Conservation (phyloP, 2,797 vertebrate genomes). For the Triplophysa bombifrons region DNA sequence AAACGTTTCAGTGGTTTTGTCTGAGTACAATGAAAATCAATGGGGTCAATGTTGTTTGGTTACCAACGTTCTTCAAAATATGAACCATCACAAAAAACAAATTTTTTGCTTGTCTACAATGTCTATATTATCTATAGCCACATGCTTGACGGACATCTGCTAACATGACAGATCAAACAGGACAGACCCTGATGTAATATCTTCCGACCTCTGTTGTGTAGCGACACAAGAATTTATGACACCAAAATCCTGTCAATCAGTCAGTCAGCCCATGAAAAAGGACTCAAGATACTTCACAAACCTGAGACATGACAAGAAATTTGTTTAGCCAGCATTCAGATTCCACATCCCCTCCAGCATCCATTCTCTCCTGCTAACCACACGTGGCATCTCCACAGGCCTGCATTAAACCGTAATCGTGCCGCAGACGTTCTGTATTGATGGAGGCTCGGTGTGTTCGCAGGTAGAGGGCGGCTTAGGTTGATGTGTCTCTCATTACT, state of each 20-base stretch:
- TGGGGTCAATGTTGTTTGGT: too few species aligned
- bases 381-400: slow-evolving; percentile 15
- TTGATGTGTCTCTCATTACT: slow-evolving; percentile 56
- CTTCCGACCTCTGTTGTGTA: neutral
- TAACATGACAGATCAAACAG: slow-evolving; percentile 17
- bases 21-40: too few species aligned
- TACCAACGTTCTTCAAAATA: too few species aligned
- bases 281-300: neutral
- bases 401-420: slow-evolving; percentile 49
- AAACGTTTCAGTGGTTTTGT: too few species aligned
- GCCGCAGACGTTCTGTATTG: slow-evolving; percentile 48
- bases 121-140: neutral
- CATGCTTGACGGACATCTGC: slow-evolving; percentile 3
- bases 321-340: slow-evolving; percentile 31
- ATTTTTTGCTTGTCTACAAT: too few species aligned
- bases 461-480: slow-evolving; percentile 53
- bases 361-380: neutral
- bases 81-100: too few species aligned
- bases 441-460: slow-evolving; percentile 56
- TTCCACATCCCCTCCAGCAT: slow-evolving; percentile 12
- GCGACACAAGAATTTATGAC: neutral
- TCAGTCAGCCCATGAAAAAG: slow-evolving; percentile 1
- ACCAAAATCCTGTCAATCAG: slow-evolving; percentile 26
- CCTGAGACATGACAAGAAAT: slow-evolving; percentile 15
- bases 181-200: slow-evolving; percentile 13